Evolutionary conservation across 2,113 vertebrate species (phyloP).

Genomic region (Corynorhinus townsendii): DNA sequence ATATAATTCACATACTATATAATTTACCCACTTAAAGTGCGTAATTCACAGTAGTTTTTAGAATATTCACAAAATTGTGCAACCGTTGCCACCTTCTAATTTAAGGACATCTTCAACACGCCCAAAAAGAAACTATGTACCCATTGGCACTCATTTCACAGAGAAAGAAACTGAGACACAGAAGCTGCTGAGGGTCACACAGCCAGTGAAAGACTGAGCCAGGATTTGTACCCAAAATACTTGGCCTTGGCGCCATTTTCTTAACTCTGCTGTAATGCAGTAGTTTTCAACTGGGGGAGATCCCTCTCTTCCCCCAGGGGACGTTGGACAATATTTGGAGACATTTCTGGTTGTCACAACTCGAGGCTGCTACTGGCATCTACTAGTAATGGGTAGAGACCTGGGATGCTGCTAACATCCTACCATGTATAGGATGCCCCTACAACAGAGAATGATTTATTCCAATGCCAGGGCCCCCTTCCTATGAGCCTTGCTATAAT

Average conservation of each 20-base stretch:
- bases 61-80: background rate
- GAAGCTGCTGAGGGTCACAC: background rate
- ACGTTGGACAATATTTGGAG: background rate
- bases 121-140: background rate
- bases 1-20: background rate
- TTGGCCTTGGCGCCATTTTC: background rate
- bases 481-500: background rate
- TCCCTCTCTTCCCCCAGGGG: background rate
- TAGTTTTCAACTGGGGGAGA: background rate
- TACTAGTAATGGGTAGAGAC: background rate
- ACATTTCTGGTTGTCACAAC: background rate
- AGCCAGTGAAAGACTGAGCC: background rate
- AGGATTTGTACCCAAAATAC: too few relatives aligned
- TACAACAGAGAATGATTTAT: too few relatives aligned
- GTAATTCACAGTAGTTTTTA: background rate
- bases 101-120: background rate
- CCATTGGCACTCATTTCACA: background rate
- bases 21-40: too few relatives aligned
- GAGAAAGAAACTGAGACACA: background rate
- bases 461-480: background rate
- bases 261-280: background rate
- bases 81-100: rapidly evolving
- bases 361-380: background rate
- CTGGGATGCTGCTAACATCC: background rate
- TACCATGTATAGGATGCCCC: rapidly evolving